Evolutionary conservation across 2,797 vertebrate species (phyloP).

Genomic region (Pristis pectinata): DNA sequence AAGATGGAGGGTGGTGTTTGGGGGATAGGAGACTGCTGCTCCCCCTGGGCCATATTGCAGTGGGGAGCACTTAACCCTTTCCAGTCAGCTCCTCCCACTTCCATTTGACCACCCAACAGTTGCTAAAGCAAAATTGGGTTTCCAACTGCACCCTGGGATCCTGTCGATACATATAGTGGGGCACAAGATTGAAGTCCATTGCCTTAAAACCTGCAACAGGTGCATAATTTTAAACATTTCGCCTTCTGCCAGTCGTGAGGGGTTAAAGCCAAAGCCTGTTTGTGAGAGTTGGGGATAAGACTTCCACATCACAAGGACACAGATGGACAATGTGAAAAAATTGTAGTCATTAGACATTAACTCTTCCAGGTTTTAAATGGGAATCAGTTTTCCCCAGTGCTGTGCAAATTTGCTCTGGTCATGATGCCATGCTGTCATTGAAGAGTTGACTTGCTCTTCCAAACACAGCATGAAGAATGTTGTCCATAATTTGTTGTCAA

Average conservation of each 20-base stretch:
- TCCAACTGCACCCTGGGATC: background rate
- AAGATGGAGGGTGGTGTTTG: too few species aligned
- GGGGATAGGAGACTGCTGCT: background rate
- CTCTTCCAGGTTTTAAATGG: background rate
- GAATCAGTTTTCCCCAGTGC: background rate
- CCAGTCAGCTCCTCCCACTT: background rate
- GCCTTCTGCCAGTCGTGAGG: background rate
- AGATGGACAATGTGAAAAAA: background rate
- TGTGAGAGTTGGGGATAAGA: background rate
- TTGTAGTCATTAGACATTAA: background rate
- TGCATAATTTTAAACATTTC: background rate
- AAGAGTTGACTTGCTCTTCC: background rate
- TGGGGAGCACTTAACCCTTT: background rate
- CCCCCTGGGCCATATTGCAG: background rate
- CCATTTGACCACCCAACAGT: background rate
- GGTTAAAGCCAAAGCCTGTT: background rate
- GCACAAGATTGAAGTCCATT: background rate
- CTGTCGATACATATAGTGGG: background rate
- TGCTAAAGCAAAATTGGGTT: background rate
- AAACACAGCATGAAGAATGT: background rate
- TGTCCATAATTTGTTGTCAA: too few species aligned
- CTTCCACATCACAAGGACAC: background rate
- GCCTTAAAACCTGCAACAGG: background rate
- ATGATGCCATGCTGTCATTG: background rate
- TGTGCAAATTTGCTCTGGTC: background rate